Evolutionary conservation across 1,140 invertebrate genomes (phyloP).

Genomic region (Drosophila kohkoa): DNA sequence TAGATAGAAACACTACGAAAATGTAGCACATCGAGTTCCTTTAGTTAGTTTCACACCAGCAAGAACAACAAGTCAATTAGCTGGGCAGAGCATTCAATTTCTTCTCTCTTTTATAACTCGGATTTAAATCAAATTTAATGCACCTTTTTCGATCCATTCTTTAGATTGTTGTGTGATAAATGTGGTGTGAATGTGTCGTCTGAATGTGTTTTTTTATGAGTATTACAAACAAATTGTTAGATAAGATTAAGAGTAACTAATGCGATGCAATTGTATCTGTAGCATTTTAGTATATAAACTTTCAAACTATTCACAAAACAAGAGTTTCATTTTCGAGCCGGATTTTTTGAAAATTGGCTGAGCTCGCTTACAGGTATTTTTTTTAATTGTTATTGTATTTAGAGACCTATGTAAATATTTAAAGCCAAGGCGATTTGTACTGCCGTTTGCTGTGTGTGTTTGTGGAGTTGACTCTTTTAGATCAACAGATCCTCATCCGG

Average conservation of each 20-base stretch:
- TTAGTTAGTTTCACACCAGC: background rate
- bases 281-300: constrained; percentile 42
- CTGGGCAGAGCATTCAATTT: constrained; percentile 24
- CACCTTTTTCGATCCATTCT: constrained; percentile 4
- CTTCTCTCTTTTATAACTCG: constrained; percentile 6
- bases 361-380: constrained; percentile 40
- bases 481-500: constrained; percentile 85
- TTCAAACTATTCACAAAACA: constrained; percentile 38
- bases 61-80: constrained; percentile 21
- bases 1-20: constrained; percentile 17
- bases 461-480: constrained; percentile 38
- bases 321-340: constrained; percentile 13
- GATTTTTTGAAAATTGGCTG: constrained; percentile 26
- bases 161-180: constrained; percentile 51
- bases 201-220: constrained; percentile 34
- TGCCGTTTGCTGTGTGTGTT: constrained; percentile 54
- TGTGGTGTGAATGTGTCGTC: constrained; percentile 27
- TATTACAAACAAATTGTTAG: constrained; percentile 47
- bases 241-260: constrained; percentile 41
- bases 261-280: constrained; percentile 48
- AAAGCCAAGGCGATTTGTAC: constrained; percentile 81
- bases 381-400: constrained; percentile 30
- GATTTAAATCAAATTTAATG: constrained; percentile 11
- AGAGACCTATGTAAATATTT: constrained; percentile 63
- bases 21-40: constrained; percentile 9